phyloP scores from a whole-genome alignment of 2,113 vertebrate genomes.

The Entomyzon cyanotis region DNA sequence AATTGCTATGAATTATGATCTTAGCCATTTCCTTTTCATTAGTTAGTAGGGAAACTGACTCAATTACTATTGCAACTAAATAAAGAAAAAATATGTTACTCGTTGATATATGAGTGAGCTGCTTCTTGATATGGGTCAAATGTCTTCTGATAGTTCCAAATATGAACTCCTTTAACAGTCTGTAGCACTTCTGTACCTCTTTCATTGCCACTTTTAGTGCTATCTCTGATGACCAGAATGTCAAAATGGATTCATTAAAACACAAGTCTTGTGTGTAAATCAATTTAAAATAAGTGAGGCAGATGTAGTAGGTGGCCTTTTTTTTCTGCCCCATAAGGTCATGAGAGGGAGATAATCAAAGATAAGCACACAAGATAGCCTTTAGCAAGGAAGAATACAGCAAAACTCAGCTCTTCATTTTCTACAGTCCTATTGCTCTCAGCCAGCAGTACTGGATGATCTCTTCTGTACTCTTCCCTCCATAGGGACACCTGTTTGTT shows the following conservation, averaged over 20 bases:
- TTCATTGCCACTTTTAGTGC: not conserved
- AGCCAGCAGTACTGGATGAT: not conserved
- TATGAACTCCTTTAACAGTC: not conserved
- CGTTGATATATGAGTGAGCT: not conserved
- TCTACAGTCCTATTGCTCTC: not conserved
- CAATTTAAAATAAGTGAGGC: not conserved
- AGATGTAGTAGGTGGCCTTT: not conserved
- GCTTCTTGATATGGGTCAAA: not conserved
- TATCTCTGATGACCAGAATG: not conserved
- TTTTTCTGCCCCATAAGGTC: not conserved
- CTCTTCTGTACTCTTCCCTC: not conserved
- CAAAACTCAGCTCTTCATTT: not conserved
- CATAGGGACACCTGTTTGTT: not conserved
- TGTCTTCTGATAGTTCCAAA: not conserved
- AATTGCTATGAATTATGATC: not conserved
- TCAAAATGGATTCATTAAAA: not conserved
- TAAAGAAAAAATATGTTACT: not conserved
- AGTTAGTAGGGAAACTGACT: not conserved
- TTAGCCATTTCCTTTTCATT: not conserved
- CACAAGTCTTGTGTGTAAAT: not conserved
- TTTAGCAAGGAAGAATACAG: slow-evolving; percentile 7
- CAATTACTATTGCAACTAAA: not conserved
- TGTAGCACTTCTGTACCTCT: not conserved
- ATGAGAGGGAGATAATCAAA: not conserved
- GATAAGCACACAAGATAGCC: not conserved